These are phyloP conservation scores for Heliconius erato DNA, from an alignment of 2,888 invertebrate species.

Conservation along the genomic window DNA sequence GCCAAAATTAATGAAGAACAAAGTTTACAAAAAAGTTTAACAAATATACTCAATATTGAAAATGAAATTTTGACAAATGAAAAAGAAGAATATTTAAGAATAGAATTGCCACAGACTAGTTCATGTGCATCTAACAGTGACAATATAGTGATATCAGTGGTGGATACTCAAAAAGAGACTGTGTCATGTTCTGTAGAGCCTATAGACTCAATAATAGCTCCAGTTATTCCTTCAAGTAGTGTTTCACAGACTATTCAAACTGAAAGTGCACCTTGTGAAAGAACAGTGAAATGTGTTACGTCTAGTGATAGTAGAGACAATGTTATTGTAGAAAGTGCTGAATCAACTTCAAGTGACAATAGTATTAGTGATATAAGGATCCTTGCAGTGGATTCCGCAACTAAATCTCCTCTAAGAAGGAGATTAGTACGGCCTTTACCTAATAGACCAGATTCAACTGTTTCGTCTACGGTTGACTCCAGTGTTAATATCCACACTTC, in stretches of 20 bases:
- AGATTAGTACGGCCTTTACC: constrained; percentile 76
- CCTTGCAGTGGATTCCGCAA: constrained; percentile 61
- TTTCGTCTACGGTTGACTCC: constrained; percentile 80
- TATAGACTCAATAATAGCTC: constrained; percentile 47
- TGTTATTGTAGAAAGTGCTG: constrained; percentile 80
- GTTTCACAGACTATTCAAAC: constrained; percentile 64
- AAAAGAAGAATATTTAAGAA: constrained; percentile 55
- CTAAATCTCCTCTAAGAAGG: constrained; percentile 73
- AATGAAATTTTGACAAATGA: constrained; percentile 51
- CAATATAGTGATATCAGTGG: constrained; percentile 49
- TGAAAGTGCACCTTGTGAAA: constrained; percentile 69
- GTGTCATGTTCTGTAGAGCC: constrained; percentile 52
- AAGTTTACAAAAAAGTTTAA: constrained; percentile 49
- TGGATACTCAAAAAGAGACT: constrained; percentile 48
- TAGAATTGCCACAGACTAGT: constrained; percentile 59
- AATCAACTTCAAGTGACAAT: constrained; percentile 82
- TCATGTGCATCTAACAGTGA: constrained; percentile 57
- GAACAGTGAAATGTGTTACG: constrained; percentile 79
- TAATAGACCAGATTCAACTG: constrained; percentile 79
- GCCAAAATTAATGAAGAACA: constrained; percentile 62
- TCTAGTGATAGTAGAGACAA: constrained; percentile 80
- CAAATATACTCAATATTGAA: constrained; percentile 53
- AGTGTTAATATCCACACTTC: constrained; percentile 61
- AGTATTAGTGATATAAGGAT: constrained; percentile 73
- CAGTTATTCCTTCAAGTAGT: constrained; percentile 72